Evolutionary conservation across 53 echinoderm and acorn worm species (phyloP), one percentile per base, ranked within the genome.

Genomic region (Apostichopus leukothele): DNA sequence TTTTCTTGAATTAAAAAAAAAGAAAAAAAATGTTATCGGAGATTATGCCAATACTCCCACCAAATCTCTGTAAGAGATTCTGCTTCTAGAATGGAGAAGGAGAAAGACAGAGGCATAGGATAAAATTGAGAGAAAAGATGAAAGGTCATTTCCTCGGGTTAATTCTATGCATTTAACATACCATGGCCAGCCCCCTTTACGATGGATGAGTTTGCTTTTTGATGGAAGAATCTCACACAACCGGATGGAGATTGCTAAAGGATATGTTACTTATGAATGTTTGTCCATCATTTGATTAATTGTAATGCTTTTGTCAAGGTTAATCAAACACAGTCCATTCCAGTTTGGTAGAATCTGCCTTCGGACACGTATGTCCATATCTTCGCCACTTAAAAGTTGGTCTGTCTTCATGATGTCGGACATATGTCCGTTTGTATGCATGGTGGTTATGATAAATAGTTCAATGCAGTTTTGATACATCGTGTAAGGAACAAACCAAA

Each of bases 1-100:
- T 93, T 93, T 26, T 75, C 93, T 67, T 95, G 95, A 95, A 76
- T 22, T 55, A 19, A n/a, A 79, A 25, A 25, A 25, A 25, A 25
- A 25, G 25, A 25, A 25, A 25, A 25, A 25, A 25, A 25, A 25
- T 25, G 25, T n/a, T 59, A 59, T 53, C 60, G 0, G 14, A 71
- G 18, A 6, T 18, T 71, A 19, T 71, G 71, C 13, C 71, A 71
- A 18, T 71, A 71, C 71, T 71, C 71, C 71, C 6, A 9, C 57
- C 57, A 18, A 1, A 6, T 71, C 21, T n/a, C 71, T 71, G 16
- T 71, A 71, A 16, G 18, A n/a, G 1, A n/a, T 39, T 39, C 71
- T 16, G 71, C 6, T 18, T 71, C 18, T n/a, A 13, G 18, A 13
- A 11, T 1, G n/a, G 18, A 71, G 18, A 71, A 2, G 20, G 19